Evolutionary conservation across 2,888 invertebrate genomes (phyloP), one percentile per base, ranked within the genome.

Genomic region (Campaea margaritaria): DNA sequence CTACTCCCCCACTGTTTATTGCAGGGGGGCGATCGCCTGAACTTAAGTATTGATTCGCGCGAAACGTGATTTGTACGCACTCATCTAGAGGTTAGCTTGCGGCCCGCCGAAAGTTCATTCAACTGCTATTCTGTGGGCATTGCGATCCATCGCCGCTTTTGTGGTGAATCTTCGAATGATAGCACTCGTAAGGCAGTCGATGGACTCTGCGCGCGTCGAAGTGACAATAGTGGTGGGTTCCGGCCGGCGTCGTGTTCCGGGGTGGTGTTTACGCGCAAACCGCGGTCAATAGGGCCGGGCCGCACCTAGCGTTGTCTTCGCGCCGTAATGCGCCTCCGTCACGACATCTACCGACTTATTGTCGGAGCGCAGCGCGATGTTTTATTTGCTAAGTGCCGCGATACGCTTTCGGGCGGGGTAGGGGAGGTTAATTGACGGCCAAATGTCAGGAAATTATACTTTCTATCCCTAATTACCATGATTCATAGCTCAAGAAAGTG

Each of bases 11-110:
- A 83, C 85, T 85, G 87, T 87, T 87, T 88, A 89, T 87, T 86
- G 86, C 89, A 87, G 89, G 91, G 90, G 89, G 91, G 82, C 87
- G 89, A 90, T 90, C 89, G 91, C 89, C 91, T 89, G 80, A 91
- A 91, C 91, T 92, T 91, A 91, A 91, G 92, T 92, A 92, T 92
- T 92, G 92, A 92, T 92, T 92, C 92, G 91, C 91, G 90, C 91
- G 89, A 91, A 92, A 91, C 91, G 91, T 92, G 92, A 92, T 92
- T 92, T 92, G 91, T 92, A 91, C 91, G 90, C 91, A 90, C 88
- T 92, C 90, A 90, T 91, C 91, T 89, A 85, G 85, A 86, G 87
- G 86, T 88, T 85, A 84, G 86, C 83, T 84, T 83, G 85, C 82
- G 85, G 83, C 81, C 79, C 75, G 73, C 75, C 73, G 70, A 72